Evolutionary conservation across 2,888 invertebrate genomes (phyloP), one percentile per base, ranked within the genome.

Genomic region (Caenorhabditis drosophilae): DNA sequence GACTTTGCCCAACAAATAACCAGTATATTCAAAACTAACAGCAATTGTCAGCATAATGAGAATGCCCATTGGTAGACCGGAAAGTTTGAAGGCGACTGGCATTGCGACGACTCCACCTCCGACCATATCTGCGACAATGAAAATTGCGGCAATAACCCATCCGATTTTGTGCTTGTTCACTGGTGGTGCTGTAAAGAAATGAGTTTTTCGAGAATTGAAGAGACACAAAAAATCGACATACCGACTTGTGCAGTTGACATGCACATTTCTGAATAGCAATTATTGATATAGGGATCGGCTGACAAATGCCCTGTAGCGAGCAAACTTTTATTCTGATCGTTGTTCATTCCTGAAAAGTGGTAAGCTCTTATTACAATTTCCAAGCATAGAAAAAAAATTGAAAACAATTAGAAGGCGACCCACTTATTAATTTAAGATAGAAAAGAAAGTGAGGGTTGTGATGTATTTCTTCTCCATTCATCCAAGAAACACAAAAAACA

Each of bases 61-160:
- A 40, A 72, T 58, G n/a, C 77, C 77, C 42, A 55, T 46, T 22
- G 66, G 51, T 12, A 77, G 70, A 68, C 79, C 79, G 22, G 77
- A 74, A 18, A 73, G 64, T 41, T 77, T 64, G 60, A 82, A 71
- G 18, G 82, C 82, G 36, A 79, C 76, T 2, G 82, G 82, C 73
- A 82, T 76, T 6, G 80, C 77, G 4, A 81, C 82, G n/a, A 82
- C 79, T 23, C 82, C 82, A n/a, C 82, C 82, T 22, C 82, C 82
- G 15, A 82, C 81, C 76, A 81, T 81, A 55, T 81, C 81, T 41
- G 81, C 81, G n/a, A 81, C 76, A 49, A 76, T 74, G 59, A 76
- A 76, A 18, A 77, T 68, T 7, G 77, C 74, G 0, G 77, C 71
- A 45, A 76, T 71, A 18, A 77, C 54, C 77, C 77, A 77, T 42